Evolutionary conservation across 2,113 vertebrate genomes (phyloP).

Genomic region (Odontesthes bonariensis): DNA sequence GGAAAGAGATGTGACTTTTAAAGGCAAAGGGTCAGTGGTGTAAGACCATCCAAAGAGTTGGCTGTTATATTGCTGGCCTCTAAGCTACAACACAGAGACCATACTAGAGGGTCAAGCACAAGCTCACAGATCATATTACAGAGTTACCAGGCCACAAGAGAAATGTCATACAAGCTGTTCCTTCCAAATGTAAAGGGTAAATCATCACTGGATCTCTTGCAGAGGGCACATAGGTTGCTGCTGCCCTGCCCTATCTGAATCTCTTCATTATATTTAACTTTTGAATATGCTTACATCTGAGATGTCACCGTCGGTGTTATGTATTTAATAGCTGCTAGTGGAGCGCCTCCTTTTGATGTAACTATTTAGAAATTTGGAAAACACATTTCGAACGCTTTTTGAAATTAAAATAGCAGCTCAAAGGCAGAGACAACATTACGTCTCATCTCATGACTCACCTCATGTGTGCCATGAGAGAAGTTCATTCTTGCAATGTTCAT

Average conservation of each 20-base stretch:
- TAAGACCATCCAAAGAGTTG: constrained; percentile 45
- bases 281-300: not conserved
- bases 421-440: not conserved
- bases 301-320: not conserved
- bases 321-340: no score
- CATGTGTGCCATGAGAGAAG: constrained; percentile 97
- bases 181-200: constrained; percentile 45
- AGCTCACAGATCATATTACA: constrained; percentile 72
- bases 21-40: constrained; percentile 70
- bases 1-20: constrained; percentile 74
- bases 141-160: constrained; percentile 43
- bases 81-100: constrained; percentile 26
- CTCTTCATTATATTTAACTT: not conserved
- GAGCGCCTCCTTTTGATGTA: no score
- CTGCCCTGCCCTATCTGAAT: not conserved
- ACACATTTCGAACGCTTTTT: no score
- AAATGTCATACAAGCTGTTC: constrained; percentile 60
- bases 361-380: not conserved
- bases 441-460: constrained; percentile 82
- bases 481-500: constrained; percentile 99
- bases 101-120: constrained; percentile 35
- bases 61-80: constrained; percentile 8
- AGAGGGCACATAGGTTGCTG: constrained; percentile 20
- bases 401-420: not conserved
- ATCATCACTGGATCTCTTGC: constrained; percentile 19